A percentile compares a stretch with the other conserved stretches of the same genome.
These are phyloP conservation scores for Phataginus tricuspis DNA, from an alignment of 2,797 vertebrate species.

Conservation along the genomic window DNA sequence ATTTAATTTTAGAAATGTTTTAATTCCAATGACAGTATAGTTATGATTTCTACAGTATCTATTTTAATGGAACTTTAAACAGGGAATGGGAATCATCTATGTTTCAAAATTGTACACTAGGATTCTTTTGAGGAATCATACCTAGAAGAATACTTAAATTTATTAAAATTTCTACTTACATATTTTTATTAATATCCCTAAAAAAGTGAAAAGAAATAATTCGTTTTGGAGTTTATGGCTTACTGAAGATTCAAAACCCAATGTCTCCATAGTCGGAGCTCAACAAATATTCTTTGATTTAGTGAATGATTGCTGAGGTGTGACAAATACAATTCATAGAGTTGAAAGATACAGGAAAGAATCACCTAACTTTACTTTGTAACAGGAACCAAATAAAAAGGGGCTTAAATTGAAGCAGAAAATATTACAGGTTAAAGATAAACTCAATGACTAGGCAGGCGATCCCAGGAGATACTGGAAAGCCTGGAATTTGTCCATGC, in stretches of 20 bases:
- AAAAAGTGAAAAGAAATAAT: constrained; percentile 32
- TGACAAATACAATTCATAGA: not conserved
- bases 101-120: not conserved
- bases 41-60: not conserved
- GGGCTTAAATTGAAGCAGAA: constrained; percentile 13
- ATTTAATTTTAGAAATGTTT: constrained; percentile 54
- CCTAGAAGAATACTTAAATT: constrained; percentile 16
- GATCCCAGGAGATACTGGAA: not conserved
- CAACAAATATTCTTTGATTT: constrained; percentile 28
- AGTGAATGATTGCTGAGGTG: constrained; percentile 28
- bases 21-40: not conserved
- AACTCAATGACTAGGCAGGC: not conserved
- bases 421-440: constrained; percentile 45
- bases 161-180: constrained; percentile 33
- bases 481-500: not conserved
- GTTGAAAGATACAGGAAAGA: constrained; percentile 42
- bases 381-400: constrained; percentile 11
- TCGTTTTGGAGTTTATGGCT: constrained; percentile 5
- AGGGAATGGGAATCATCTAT: not conserved
- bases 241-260: constrained; percentile 15
- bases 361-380: constrained; percentile 1
- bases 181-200: not conserved
- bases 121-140: constrained; percentile 7
- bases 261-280: not conserved
- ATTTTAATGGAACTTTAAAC: constrained; percentile 44